Percentiles rank a stretch among this genome's conserved stretches.
Conservation (phyloP, 2,113 vertebrate species). For the Trochalopteron elliotii region DNA sequence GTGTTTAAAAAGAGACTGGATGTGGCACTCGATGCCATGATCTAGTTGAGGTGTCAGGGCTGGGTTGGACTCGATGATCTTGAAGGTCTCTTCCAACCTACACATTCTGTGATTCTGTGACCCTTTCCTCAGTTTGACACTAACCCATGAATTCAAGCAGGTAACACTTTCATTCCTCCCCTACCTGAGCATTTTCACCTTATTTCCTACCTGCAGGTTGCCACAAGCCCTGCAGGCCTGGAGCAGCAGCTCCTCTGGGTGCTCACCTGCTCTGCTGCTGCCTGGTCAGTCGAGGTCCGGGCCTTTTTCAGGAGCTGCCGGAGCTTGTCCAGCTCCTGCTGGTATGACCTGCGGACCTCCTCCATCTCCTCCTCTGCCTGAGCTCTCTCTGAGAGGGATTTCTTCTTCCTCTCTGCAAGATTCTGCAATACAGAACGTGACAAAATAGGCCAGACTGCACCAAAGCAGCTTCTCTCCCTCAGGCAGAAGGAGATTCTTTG, state of each 20-base stretch:
- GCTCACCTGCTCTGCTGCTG: conserved; percentile 85
- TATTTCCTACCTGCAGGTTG: neutral
- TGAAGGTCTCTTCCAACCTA: no score
- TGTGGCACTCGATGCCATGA: no score
- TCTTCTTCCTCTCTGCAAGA: conserved; percentile 88
- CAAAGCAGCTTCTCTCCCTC: neutral
- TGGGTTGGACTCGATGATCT: no score
- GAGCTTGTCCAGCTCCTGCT: conserved; percentile 86
- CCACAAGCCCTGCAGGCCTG: neutral
- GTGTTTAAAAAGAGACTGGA: no score
- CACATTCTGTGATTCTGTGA: no score
- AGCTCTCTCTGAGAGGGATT: conserved; percentile 84
- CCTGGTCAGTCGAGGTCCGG: conserved; percentile 80
- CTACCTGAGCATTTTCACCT: neutral
- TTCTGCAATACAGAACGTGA: conserved; percentile 68
- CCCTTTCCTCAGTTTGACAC: neutral
- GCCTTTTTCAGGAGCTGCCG: conserved; percentile 84
- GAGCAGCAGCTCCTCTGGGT: neutral
- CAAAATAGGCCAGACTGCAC: neutral
- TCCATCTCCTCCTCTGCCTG: conserved; percentile 88
- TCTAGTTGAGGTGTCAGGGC: no score
- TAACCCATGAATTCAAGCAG: neutral
- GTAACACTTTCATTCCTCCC: rapidly evolving
- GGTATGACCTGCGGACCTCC: conserved; percentile 80
- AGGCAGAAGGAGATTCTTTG: neutral